Evolutionary conservation across 2,888 invertebrate genomes (phyloP).

Genomic region (Marronus borbonicus): DNA sequence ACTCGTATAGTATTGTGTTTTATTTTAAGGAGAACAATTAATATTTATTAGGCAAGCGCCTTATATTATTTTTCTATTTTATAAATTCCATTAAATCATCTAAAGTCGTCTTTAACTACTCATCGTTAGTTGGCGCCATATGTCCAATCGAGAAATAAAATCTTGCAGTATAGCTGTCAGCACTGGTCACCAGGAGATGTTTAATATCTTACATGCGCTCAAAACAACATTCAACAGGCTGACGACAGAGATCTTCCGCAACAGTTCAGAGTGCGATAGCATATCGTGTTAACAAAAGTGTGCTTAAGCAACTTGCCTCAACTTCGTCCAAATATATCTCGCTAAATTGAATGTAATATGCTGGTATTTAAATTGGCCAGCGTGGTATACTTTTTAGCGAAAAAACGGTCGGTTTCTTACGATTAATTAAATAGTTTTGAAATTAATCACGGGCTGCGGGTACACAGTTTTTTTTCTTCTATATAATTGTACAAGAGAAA

Average conservation of each 20-base stretch:
- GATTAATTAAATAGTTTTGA: constrained; percentile 46
- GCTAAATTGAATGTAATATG: constrained; percentile 51
- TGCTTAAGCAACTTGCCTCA: constrained; percentile 49
- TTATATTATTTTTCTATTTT: neutral
- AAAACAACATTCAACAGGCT: constrained; percentile 54
- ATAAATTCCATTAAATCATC: neutral
- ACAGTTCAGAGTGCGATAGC: constrained; percentile 53
- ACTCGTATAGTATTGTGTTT: too few species aligned
- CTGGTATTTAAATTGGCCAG: constrained; percentile 52
- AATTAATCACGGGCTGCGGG: constrained; percentile 34
- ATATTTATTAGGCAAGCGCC: too few species aligned
- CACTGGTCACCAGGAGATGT: constrained; percentile 25
- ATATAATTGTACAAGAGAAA: constrained; percentile 20
- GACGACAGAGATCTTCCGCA: constrained; percentile 52
- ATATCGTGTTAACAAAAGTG: constrained; percentile 53
- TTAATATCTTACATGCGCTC: constrained; percentile 51
- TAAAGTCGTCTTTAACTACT: neutral
- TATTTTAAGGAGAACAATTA: too few species aligned
- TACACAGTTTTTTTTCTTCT: constrained; percentile 23
- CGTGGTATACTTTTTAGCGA: constrained; percentile 26
- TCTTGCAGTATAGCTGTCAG: constrained; percentile 40
- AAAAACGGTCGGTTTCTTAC: constrained; percentile 29
- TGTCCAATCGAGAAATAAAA: neutral
- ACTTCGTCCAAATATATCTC: constrained; percentile 48
- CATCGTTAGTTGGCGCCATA: neutral